phyloP scores from a whole-genome alignment of 2,113 vertebrate species.

The Lophochroa leadbeateri region DNA sequence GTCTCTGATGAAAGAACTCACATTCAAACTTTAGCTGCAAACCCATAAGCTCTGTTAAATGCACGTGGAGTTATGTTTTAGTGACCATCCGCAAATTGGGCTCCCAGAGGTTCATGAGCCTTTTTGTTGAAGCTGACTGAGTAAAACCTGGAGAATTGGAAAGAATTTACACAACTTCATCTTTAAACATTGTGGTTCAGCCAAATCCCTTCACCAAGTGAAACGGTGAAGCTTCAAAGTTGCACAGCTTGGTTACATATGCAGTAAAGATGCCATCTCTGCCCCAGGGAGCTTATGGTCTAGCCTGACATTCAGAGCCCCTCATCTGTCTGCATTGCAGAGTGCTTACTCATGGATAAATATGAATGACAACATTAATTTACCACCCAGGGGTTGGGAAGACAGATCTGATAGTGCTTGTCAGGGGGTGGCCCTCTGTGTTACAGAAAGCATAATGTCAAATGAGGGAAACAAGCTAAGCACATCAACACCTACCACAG shows the following conservation, averaged over 20 bases:
- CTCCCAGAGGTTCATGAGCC: not conserved
- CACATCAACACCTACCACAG: conserved; percentile 40
- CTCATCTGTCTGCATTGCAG: conserved; percentile 35
- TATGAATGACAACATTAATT: conserved; percentile 46
- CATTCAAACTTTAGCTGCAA: not conserved
- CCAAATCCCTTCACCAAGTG: not conserved
- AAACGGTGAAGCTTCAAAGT: not conserved
- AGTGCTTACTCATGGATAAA: conserved; percentile 51
- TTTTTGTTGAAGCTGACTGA: not conserved
- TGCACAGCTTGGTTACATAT: not conserved
- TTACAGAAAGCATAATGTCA: not conserved
- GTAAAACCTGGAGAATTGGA: not conserved
- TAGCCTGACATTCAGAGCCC: not conserved
- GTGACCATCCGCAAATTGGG: not conserved
- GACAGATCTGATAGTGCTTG: conserved; percentile 41
- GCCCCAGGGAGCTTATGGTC: not conserved
- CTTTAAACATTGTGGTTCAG: not conserved
- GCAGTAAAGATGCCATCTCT: conserved; percentile 23
- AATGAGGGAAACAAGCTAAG: not conserved
- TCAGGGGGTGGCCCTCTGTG: not conserved
- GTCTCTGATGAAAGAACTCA: not conserved
- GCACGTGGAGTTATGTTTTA: not conserved
- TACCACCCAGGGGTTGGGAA: conserved; percentile 46
- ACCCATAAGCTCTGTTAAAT: not conserved
- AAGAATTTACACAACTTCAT: not conserved